Base-by-base conservation (phyloP, 2,888 invertebrate genomes). In the Pristionchus entomophagus region DNA sequence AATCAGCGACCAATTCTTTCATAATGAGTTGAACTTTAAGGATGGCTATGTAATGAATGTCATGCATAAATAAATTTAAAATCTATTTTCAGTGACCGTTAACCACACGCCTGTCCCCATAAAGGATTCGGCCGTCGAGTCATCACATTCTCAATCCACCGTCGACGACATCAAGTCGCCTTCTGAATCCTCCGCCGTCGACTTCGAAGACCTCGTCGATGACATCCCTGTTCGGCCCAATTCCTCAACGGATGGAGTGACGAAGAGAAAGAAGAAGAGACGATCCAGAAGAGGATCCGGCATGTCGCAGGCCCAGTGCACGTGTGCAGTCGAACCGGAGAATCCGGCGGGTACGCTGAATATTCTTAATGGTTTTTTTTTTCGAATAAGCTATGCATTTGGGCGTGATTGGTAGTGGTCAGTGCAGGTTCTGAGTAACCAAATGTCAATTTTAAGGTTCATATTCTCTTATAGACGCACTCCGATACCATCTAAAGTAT, bases 141-240 rank as follows among this genome's bases (percentile, higher is more conserved):
- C 49, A 29, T 19, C 41, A 10, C 51, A 17, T 1, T 65, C 65
- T 4, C 35, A 65, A 65, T 22, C 65, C 0, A 35, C 65, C 35
- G 35, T 65, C 65, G 41, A 51, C 51, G 10, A n/a, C n/a, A 32
- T 80, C 4, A 51, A 80, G 32, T 19, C 41, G 12, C 51, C 35
- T 1, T 65, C 65, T 4, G 65, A 65, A 65, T 22, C 65, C 0
- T 65, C 65, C 35, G 35, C 35, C 65, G 41, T 80, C 51, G 78
- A 80, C 51, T 80, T 80, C 35, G 78, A 80, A 14, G 78, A 80
- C 22, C 32, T 51, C 51, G 49, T 51, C 19, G 78, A 51, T 10
- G 8, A 22, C 51, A 78, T 78, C 49, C 78, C 73, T 12, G n/a
- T 73, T 5, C 38, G 73, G n/a, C 41, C 38, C 38, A 78, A 78